phyloP scores from a whole-genome alignment of 2,113 vertebrate genomes.

The Mungos mungo region DNA sequence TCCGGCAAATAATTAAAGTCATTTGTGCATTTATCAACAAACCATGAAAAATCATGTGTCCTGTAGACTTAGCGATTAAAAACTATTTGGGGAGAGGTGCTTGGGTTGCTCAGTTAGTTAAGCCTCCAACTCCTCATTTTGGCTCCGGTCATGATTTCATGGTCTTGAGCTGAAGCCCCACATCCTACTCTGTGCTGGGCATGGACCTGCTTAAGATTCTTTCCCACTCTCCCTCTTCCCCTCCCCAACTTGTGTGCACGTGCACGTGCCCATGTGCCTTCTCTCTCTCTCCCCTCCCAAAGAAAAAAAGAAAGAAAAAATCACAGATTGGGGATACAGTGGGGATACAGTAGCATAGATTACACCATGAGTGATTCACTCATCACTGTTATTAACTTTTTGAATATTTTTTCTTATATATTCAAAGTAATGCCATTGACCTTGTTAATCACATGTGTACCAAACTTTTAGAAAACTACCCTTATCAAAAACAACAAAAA shows the following conservation, averaged over 20 bases:
- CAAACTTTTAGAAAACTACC: neutral
- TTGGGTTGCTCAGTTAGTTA: no score
- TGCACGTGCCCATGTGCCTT: no score
- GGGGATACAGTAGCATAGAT: neutral
- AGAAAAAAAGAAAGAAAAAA: no score
- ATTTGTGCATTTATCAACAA: neutral
- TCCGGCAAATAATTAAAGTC: neutral
- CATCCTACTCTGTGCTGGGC: no score
- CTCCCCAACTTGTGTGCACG: no score
- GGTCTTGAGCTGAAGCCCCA: no score
- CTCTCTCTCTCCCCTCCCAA: no score
- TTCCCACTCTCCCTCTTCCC: no score
- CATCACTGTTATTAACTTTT: neutral
- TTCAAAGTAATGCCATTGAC: neutral
- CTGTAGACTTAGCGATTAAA: neutral
- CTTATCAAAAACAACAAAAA: neutral
- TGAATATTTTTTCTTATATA: neutral
- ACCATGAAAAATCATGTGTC: neutral
- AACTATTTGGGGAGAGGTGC: neutral
- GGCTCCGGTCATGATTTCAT: no score
- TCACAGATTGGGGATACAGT: no score
- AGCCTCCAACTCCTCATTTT: no score
- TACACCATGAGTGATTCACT: neutral
- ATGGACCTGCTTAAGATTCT: no score
- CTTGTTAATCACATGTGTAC: neutral